Evolutionary conservation across 92 coral and sea anemone species (phyloP).

Genomic region (Metridium senile): DNA sequence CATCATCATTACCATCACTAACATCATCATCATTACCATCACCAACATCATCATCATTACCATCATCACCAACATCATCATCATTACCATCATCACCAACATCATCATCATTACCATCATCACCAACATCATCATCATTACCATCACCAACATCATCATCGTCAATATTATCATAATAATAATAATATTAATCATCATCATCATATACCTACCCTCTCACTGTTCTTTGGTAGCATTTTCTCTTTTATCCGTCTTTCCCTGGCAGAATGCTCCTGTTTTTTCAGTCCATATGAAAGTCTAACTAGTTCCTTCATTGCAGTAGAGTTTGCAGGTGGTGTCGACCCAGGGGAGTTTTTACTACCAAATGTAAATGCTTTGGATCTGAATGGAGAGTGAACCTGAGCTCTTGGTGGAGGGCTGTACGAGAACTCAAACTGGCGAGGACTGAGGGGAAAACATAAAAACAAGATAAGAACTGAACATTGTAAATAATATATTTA

Average conservation of each 20-base stretch:
- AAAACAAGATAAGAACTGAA: neutral
- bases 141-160: neutral
- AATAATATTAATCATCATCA: too few species aligned
- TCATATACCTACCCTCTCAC: constrained; percentile 31
- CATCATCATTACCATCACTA: too few species aligned
- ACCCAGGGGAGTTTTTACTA: constrained; percentile 59
- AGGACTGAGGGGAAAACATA: too few species aligned
- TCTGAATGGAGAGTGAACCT: constrained; percentile 8
- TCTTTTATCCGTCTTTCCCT: constrained; percentile 24
- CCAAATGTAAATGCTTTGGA: constrained; percentile 14
- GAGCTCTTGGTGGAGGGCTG: constrained; percentile 37
- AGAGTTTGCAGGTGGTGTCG: constrained; percentile 55
- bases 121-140: neutral
- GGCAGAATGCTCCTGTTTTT: constrained; percentile 41
- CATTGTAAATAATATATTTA: too few species aligned
- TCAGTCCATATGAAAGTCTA: constrained; percentile 67
- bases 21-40: too few species aligned
- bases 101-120: neutral
- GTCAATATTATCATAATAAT: neutral
- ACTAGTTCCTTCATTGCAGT: constrained; percentile 65
- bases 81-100: neutral
- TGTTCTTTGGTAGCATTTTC: constrained; percentile 25
- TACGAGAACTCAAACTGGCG: constrained; percentile 22
- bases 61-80: too few species aligned
- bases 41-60: too few species aligned